Conservation (phyloP, 2,888 invertebrate genomes). For the Opisthograptis luteolata region DNA sequence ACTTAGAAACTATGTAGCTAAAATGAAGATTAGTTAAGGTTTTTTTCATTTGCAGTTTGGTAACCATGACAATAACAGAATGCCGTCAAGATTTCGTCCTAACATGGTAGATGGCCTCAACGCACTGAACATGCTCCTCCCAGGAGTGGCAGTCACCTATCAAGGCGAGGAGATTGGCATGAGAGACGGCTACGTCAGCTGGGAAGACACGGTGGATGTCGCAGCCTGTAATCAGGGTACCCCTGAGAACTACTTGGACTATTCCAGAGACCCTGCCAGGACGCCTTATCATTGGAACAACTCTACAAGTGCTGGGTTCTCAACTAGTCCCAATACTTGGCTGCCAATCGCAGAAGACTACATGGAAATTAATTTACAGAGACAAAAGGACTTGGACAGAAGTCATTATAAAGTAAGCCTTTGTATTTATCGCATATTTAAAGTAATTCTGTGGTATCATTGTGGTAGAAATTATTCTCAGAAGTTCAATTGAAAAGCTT, state of each 20-base stretch:
- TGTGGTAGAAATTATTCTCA: no score
- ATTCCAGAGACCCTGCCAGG: slow-evolving; percentile 85
- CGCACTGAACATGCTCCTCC: slow-evolving; percentile 88
- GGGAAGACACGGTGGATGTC: slow-evolving; percentile 84
- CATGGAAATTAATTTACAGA: slow-evolving; percentile 77
- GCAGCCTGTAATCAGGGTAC: slow-evolving; percentile 82
- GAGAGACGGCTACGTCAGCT: slow-evolving; percentile 84
- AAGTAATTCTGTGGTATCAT: no score
- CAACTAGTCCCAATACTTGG: slow-evolving; percentile 84
- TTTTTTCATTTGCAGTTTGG: slow-evolving; percentile 77
- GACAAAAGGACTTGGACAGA: slow-evolving; percentile 70
- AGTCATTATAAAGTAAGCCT: slow-evolving; percentile 80
- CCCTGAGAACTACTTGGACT: slow-evolving; percentile 68
- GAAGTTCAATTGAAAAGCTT: no score
- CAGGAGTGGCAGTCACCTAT: slow-evolving; percentile 91
- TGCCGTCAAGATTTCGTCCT: slow-evolving; percentile 85
- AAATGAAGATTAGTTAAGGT: neutral
- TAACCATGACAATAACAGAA: slow-evolving; percentile 87
- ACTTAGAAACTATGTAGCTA: neutral
- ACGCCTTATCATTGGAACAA: slow-evolving; percentile 88
- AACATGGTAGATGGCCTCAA: slow-evolving; percentile 88
- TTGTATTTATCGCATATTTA: neutral
- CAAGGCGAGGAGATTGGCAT: slow-evolving; percentile 93
- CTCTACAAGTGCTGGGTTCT: slow-evolving; percentile 85
- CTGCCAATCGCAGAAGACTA: slow-evolving; percentile 87